Evolutionary conservation across 2,113 vertebrate genomes (phyloP).

Genomic region (Thryonomys swinderianus): DNA sequence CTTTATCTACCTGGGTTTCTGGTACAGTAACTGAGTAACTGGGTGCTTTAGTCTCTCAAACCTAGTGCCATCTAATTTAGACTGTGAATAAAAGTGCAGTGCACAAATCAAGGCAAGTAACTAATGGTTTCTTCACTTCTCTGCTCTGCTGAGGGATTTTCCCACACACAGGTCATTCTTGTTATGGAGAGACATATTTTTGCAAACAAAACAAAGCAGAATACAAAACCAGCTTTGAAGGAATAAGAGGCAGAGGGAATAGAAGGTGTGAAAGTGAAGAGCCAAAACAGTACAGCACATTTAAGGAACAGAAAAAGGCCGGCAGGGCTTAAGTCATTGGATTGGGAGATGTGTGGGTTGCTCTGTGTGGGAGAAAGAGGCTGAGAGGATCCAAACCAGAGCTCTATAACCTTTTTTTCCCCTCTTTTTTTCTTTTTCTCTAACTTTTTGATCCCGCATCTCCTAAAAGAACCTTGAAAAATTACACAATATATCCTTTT

Average conservation of each 20-base stretch:
- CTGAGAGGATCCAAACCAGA: neutral
- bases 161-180: neutral
- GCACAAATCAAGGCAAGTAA: neutral
- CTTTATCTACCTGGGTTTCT: neutral
- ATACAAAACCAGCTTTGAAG: conserved; percentile 2
- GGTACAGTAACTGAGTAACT: too few species aligned
- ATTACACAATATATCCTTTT: neutral
- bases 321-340: neutral
- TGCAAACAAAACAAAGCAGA: neutral
- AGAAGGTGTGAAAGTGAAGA: neutral
- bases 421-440: too few species aligned
- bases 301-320: neutral
- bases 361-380: neutral
- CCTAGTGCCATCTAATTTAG: neutral
- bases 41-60: neutral
- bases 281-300: neutral
- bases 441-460: neutral
- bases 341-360: too few species aligned
- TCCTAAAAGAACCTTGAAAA: neutral
- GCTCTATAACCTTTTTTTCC: neutral
- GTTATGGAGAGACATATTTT: neutral
- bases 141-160: neutral
- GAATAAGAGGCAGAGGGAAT: neutral
- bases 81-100: neutral
- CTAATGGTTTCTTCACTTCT: neutral